These are phyloP conservation scores for Stramonita haemastoma DNA, from an alignment of 2,888 invertebrate species.

Conservation along the genomic window DNA sequence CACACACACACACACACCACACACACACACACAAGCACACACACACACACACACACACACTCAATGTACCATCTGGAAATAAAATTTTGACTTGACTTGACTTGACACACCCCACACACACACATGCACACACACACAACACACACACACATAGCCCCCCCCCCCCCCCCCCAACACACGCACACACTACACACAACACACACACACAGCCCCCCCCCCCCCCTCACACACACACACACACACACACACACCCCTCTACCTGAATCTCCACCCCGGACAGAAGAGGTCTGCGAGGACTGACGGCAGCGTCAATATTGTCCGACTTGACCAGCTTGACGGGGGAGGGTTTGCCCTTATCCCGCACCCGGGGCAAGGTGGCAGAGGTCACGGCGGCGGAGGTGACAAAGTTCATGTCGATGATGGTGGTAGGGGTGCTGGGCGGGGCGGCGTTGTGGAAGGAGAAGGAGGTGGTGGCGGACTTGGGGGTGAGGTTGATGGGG, in stretches of 20 bases:
- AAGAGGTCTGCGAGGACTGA: constrained; percentile 27
- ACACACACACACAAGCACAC: constrained; percentile 6
- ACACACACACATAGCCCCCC: no score
- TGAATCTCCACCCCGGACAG: constrained; percentile 45
- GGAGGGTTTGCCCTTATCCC: constrained; percentile 76
- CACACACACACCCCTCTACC: constrained; percentile 23
- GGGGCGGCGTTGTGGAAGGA: constrained; percentile 55
- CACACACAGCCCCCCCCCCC: not conserved
- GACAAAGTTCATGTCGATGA: constrained; percentile 50
- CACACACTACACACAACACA: not conserved
- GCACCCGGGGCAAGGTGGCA: constrained; percentile 68
- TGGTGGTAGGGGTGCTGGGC: constrained; percentile 58
- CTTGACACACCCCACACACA: constrained; percentile 7
- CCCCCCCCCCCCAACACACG: not conserved
- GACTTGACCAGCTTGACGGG: constrained; percentile 82
- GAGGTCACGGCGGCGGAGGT: constrained; percentile 65
- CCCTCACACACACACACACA: not conserved
- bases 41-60: constrained; percentile 15
- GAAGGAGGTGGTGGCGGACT: constrained; percentile 62
- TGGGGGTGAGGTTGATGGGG: constrained; percentile 75
- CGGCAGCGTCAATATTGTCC: constrained; percentile 34
- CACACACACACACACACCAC: constrained; percentile 7
- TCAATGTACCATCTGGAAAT: no score
- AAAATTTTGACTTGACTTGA: no score
- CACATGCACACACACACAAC: not conserved